These are phyloP conservation scores for Drosophila greeni DNA, from an alignment of 2,888 invertebrate species.

Conservation along the genomic window DNA sequence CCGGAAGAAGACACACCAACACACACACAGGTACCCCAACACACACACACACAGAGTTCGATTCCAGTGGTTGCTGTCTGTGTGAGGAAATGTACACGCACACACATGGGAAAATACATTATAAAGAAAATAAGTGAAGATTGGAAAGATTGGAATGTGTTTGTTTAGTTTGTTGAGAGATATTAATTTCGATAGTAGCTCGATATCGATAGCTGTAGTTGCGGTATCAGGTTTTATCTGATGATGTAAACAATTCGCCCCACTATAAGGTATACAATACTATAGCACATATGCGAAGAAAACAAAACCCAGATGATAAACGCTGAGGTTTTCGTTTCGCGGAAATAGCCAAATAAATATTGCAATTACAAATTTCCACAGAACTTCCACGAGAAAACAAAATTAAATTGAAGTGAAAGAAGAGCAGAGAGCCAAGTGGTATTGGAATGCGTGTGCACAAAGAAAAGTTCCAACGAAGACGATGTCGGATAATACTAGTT, in stretches of 20 bases:
- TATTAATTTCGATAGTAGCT: conserved; percentile 31
- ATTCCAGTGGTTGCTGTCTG: conserved; percentile 22
- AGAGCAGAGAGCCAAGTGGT: conserved; percentile 3
- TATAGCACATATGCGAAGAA: conserved; percentile 2
- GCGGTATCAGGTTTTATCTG: conserved; percentile 32
- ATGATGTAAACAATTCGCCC: conserved; percentile 34
- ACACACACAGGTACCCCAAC: conserved; percentile 6
- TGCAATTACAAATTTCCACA: conserved; percentile 22
- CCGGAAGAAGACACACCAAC: conserved; percentile 60
- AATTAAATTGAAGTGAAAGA: conserved; percentile 11
- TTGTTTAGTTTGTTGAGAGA: conserved; percentile 11
- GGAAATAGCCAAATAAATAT: conserved; percentile 31
- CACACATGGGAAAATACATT: conserved; percentile 3
- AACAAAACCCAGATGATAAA: conserved; percentile 32
- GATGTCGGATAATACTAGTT: conserved; percentile 27
- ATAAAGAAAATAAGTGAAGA: conserved; percentile 12
- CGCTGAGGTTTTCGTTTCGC: conserved; percentile 31
- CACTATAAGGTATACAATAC: conserved; percentile 3
- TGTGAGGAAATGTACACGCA: conserved; percentile 39
- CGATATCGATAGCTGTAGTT: conserved; percentile 20
- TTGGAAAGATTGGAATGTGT: conserved; percentile 31
- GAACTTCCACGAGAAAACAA: conserved; percentile 7
- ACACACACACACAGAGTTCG: conserved; percentile 7
- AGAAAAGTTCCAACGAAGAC: conserved; percentile 6
- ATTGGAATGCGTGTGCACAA: conserved; percentile 27